These are phyloP conservation scores for Oryzias melastigma DNA, from an alignment of 2,113 vertebrate species.

Conservation along the genomic window DNA sequence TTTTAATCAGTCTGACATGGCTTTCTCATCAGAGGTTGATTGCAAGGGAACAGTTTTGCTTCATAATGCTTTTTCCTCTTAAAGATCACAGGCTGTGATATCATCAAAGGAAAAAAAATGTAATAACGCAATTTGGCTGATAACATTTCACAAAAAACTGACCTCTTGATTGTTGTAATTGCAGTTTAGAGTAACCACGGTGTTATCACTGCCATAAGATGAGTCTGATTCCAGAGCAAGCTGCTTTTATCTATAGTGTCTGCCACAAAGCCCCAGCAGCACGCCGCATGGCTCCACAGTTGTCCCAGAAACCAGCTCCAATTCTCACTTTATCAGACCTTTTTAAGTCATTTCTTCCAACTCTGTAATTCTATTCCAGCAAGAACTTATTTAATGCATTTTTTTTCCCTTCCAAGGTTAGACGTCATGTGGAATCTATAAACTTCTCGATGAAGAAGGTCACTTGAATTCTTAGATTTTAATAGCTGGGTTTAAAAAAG, in stretches of 20 bases:
- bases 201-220: conserved; percentile 43
- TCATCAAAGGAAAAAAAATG: conserved; percentile 60
- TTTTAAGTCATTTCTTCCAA: conserved; percentile 55
- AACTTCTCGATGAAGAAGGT: conserved; percentile 78
- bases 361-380: conserved; percentile 57
- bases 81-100: conserved; percentile 63
- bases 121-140: conserved; percentile 52
- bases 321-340: conserved; percentile 37
- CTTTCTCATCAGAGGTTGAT: conserved; percentile 65
- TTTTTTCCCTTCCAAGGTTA: conserved; percentile 71
- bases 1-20: conserved; percentile 76
- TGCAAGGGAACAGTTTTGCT: conserved; percentile 61
- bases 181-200: conserved; percentile 38
- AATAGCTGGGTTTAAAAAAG: conserved; percentile 75
- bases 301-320: conserved; percentile 11
- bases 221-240: conserved; percentile 25
- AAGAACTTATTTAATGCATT: conserved; percentile 64
- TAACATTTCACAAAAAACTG: conserved; percentile 49
- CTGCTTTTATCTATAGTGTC: conserved; percentile 39
- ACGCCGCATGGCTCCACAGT: conserved; percentile 1
- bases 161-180: conserved; percentile 59
- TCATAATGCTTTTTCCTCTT: conserved; percentile 63
- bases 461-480: conserved; percentile 83
- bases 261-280: conserved; percentile 4
- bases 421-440: conserved; percentile 80